Evolutionary conservation across 2,797 vertebrate species (phyloP).

Genomic region (Meda fulgida): DNA sequence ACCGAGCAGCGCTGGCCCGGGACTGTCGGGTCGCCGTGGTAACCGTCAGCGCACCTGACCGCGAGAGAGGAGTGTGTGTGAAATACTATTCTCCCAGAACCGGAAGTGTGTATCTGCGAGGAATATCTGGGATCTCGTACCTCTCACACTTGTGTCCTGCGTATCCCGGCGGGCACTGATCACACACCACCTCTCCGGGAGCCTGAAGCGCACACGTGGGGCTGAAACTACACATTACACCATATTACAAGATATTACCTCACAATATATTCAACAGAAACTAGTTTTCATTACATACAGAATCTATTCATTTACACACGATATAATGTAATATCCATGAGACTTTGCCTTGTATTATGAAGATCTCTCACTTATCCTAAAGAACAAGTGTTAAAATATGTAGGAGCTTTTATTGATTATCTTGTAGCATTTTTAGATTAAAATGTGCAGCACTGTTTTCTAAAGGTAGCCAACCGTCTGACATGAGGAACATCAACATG

Average conservation of each 20-base stretch:
- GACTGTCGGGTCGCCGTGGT: slow-evolving; percentile 85
- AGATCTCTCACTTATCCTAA: too few relatives aligned
- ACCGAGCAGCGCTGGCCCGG: slow-evolving; percentile 80
- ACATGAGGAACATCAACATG: too few relatives aligned
- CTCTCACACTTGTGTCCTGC: slow-evolving; percentile 87
- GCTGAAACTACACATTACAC: slow-evolving; percentile 83
- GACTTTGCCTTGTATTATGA: too few relatives aligned
- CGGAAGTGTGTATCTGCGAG: background rate
- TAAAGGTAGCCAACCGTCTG: too few relatives aligned
- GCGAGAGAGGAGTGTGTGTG: background rate
- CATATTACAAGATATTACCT: too few relatives aligned
- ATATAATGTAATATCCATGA: too few relatives aligned
- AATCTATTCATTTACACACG: background rate
- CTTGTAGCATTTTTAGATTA: too few relatives aligned
- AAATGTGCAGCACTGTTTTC: too few relatives aligned
- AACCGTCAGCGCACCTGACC: slow-evolving; percentile 90
- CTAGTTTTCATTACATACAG: background rate
- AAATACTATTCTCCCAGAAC: background rate
- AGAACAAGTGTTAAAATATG: too few relatives aligned
- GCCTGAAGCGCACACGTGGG: slow-evolving; percentile 83
- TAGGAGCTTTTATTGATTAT: too few relatives aligned
- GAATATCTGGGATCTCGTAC: slow-evolving; percentile 67
- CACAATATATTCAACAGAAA: background rate
- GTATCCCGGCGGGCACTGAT: slow-evolving; percentile 86
- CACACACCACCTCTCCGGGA: slow-evolving; percentile 81